These are phyloP conservation scores for Aradus depressus DNA, from an alignment of 2,888 invertebrate genomes.

Conservation along the genomic window DNA sequence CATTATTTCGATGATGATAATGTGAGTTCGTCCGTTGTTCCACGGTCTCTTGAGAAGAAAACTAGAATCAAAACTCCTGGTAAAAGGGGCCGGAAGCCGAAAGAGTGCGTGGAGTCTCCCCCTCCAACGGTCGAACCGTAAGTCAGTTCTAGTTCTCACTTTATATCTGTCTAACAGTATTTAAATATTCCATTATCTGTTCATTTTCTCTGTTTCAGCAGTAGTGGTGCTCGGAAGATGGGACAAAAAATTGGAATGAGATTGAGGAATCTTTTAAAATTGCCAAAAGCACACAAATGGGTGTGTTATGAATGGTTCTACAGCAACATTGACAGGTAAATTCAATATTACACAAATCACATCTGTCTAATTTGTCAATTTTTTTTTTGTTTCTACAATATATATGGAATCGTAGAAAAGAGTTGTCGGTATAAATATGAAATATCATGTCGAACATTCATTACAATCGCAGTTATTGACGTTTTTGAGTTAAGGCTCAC, in stretches of 20 bases:
- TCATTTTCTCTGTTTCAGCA: background rate
- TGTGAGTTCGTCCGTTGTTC: conserved; percentile 55
- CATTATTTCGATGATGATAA: conserved; percentile 85
- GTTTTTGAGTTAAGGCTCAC: background rate
- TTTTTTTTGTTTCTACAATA: background rate
- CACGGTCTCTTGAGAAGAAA: conserved; percentile 24
- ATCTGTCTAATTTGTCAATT: background rate
- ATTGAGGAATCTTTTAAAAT: conserved; percentile 80
- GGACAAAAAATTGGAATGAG: conserved; percentile 84
- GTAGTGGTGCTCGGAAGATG: conserved; percentile 61
- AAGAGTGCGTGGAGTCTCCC: conserved; percentile 18
- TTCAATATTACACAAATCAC: conserved; percentile 21
- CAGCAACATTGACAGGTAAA: conserved; percentile 82
- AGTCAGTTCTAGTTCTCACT: background rate
- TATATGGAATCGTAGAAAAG: no score
- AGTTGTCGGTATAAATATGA: background rate
- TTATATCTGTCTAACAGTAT: background rate
- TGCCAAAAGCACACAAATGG: conserved; percentile 98
- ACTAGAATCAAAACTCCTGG: conserved; percentile 19
- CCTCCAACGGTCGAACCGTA: conserved; percentile 22
- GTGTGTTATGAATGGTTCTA: conserved; percentile 99
- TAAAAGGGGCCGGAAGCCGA: conserved; percentile 21
- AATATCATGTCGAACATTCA: background rate
- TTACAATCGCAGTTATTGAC: background rate
- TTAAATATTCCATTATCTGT: background rate